Percentiles rank a stretch among this genome's conserved stretches.
phyloP scores from a whole-genome alignment of 2,888 invertebrate genomes.

The Synergus laeviventris region DNA sequence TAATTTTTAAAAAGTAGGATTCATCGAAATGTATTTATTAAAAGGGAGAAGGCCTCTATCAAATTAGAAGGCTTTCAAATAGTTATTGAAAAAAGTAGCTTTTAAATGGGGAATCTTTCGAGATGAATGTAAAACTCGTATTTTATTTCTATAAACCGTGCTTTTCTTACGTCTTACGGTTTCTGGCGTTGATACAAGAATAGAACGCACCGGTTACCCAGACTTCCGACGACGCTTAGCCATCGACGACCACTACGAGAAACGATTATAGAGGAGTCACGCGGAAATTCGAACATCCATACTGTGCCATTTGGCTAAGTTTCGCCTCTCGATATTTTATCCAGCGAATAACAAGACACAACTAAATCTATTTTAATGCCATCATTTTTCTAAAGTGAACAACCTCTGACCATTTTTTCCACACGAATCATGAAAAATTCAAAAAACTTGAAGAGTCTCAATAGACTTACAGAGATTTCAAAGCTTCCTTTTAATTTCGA shows the following conservation, averaged over 20 bases:
- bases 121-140: too few species aligned
- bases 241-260: neutral
- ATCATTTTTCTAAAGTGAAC: neutral
- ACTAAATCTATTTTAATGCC: neutral
- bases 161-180: conserved; percentile 11
- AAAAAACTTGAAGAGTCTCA: too few species aligned
- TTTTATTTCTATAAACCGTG: neutral
- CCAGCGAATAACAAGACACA: conserved; percentile 17
- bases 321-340: conserved; percentile 12
- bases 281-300: conserved; percentile 16
- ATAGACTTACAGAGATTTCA: too few species aligned
- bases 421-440: too few species aligned
- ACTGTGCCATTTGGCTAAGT: conserved; percentile 18
- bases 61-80: too few species aligned
- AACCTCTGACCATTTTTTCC: too few species aligned
- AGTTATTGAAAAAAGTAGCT: too few species aligned
- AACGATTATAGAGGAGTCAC: conserved; percentile 27
- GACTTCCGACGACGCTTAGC: conserved; percentile 2
- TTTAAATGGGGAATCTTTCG: too few species aligned
- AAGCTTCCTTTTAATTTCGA: too few species aligned
- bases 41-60: too few species aligned
- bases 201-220: conserved; percentile 29
- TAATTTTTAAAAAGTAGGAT: too few species aligned
- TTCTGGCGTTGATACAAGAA: conserved; percentile 28
- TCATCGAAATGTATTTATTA: too few species aligned